phyloP scores from a whole-genome alignment of 2,888 invertebrate species.

The Hetaerina titia region DNA sequence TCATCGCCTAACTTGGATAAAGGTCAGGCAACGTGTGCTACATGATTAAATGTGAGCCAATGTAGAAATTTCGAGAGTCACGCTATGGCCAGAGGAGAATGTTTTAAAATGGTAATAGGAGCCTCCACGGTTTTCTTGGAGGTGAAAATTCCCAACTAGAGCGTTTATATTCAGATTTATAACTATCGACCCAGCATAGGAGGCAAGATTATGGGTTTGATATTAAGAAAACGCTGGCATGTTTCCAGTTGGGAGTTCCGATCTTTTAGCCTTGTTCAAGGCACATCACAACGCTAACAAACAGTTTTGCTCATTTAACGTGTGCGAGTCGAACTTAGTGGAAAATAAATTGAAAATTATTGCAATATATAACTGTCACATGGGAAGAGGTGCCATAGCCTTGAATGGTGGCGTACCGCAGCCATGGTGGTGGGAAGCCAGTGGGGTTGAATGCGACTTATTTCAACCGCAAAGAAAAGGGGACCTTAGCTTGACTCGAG shows the following conservation, averaged over 20 bases:
- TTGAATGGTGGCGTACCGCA: not conserved
- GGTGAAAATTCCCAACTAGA: slow-evolving; percentile 13
- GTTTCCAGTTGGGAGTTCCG: not conserved
- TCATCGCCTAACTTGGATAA: not conserved
- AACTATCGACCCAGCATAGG: not conserved
- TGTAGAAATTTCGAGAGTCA: not conserved
- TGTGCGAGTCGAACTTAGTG: not conserved
- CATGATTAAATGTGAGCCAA: not conserved
- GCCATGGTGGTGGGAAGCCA: not conserved
- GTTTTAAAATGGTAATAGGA: not conserved
- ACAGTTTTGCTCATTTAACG: not conserved
- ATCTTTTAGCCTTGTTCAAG: not conserved
- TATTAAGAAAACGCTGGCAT: not conserved
- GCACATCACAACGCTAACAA: not conserved
- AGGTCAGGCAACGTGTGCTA: not conserved
- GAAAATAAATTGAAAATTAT: not conserved
- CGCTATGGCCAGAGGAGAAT: not conserved
- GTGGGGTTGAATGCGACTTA: not conserved
- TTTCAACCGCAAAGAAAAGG: not conserved
- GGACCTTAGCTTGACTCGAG: not conserved
- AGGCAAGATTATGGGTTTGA: not conserved
- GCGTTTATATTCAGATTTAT: slow-evolving; percentile 16
- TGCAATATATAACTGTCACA: not conserved
- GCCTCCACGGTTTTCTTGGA: not conserved
- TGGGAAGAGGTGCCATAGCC: not conserved